Conservation (phyloP, 1,140 invertebrate genomes). For the Drosophila quadrilineata region DNA sequence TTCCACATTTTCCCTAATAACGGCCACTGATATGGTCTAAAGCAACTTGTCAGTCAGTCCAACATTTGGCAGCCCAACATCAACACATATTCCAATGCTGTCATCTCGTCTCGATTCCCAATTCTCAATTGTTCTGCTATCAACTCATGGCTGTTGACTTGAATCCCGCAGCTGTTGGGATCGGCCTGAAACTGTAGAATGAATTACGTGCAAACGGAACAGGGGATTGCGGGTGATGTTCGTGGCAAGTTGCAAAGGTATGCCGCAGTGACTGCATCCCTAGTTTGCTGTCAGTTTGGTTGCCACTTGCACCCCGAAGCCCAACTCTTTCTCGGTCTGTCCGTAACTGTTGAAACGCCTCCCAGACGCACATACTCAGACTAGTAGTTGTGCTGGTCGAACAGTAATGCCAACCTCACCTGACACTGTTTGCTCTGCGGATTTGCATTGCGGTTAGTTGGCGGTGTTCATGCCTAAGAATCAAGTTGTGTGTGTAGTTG, state of each 20-base stretch:
- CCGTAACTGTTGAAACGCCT: too few species aligned
- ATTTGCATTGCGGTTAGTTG: slow-evolving; percentile 78
- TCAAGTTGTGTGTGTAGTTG: neutral
- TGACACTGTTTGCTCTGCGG: slow-evolving; percentile 78
- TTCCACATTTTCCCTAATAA: too few species aligned
- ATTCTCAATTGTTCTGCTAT: neutral
- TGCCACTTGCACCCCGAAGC: too few species aligned
- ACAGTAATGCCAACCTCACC: slow-evolving; percentile 54
- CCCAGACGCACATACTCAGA: neutral
- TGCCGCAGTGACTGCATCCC: slow-evolving; percentile 58
- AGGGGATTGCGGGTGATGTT: neutral
- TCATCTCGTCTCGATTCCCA: slow-evolving; percentile 26
- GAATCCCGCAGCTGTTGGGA: slow-evolving; percentile 59
- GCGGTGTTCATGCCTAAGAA: slow-evolving; percentile 51
- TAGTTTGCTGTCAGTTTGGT: slow-evolving; percentile 46
- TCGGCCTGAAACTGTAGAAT: slow-evolving; percentile 71
- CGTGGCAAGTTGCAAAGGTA: slow-evolving; percentile 68
- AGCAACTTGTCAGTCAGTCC: slow-evolving; percentile 62
- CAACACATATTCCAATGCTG: slow-evolving; percentile 47
- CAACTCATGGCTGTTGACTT: slow-evolving; percentile 13
- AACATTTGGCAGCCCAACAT: slow-evolving; percentile 40
- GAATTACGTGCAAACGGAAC: slow-evolving; percentile 59
- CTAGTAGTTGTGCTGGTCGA: slow-evolving; percentile 4
- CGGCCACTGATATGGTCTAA: too few species aligned
- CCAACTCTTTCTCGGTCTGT: too few species aligned